Conservation (phyloP, 2,113 vertebrate genomes). For the Phrynosoma blainvillii region DNA sequence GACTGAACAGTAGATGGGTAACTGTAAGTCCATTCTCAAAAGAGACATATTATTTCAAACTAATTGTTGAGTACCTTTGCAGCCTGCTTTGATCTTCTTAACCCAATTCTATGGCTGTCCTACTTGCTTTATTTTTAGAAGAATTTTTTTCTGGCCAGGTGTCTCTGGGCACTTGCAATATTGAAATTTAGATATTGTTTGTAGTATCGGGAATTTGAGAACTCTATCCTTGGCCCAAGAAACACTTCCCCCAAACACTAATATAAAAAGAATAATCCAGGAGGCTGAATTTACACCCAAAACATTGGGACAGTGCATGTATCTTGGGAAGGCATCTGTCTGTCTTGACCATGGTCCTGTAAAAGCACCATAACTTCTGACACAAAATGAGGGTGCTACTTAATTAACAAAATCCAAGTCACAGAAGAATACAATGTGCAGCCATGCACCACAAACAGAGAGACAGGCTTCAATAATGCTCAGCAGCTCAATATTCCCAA, state of each 20-base stretch:
- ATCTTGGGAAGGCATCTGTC: neutral
- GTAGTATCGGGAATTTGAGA: neutral
- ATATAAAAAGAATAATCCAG: neutral
- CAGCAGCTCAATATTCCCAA: neutral
- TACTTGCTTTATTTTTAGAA: neutral
- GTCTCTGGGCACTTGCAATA: neutral
- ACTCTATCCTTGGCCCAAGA: too few relatives aligned
- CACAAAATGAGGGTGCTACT: neutral
- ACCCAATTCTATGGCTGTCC: neutral
- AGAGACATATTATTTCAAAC: neutral
- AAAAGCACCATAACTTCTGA: too few relatives aligned
- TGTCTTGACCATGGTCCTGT: neutral
- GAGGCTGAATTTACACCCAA: neutral
- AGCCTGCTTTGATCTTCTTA: neutral
- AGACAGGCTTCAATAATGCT: neutral
- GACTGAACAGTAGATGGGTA: neutral
- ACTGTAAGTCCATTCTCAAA: neutral
- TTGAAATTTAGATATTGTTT: neutral
- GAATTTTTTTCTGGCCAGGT: neutral
- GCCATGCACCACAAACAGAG: too few relatives aligned
- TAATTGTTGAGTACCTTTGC: neutral
- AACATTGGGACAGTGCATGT: neutral
- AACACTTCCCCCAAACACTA: neutral
- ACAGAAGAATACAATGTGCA: neutral
- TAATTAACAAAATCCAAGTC: neutral